Conservation (phyloP, 2,888 invertebrate species). For the Stratiomys singularior region DNA sequence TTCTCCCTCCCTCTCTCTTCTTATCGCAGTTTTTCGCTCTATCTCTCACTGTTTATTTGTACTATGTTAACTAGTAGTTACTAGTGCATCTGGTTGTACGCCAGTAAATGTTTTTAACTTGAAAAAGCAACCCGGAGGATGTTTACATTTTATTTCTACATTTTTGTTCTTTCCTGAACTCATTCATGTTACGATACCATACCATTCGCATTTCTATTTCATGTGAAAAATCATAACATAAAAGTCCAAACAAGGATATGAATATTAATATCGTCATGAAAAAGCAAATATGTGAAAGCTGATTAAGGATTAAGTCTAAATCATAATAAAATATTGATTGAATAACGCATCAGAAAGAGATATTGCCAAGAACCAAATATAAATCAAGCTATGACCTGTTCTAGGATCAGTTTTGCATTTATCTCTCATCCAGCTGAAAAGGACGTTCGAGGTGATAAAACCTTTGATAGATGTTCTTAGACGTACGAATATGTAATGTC, state of each 20-base stretch:
- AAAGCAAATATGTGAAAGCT: not conserved
- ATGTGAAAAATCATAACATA: not conserved
- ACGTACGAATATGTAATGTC: not conserved
- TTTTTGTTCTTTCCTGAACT: no score
- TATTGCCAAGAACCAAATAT: conserved; percentile 2
- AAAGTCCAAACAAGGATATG: conserved; percentile 10
- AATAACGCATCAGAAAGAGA: not conserved
- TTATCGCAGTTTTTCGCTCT: no score
- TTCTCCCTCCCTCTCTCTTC: no score
- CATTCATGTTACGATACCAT: no score
- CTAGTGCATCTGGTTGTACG: no score
- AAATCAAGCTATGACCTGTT: conserved; percentile 9
- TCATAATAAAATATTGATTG: conserved; percentile 28
- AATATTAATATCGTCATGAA: not conserved
- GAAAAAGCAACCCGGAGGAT: no score
- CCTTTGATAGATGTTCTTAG: not conserved
- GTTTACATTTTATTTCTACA: no score
- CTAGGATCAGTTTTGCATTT: not conserved
- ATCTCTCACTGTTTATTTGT: no score
- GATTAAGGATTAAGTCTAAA: conserved; percentile 7
- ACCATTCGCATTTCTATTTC: no score
- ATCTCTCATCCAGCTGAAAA: not conserved
- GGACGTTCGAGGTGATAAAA: conserved; percentile 16
- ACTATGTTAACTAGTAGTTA: no score
- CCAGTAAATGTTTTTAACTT: no score